Evolutionary conservation across 2,888 invertebrate genomes (phyloP), one percentile per base, ranked within the genome.

Genomic region (Caenorhabditis uteleia): DNA sequence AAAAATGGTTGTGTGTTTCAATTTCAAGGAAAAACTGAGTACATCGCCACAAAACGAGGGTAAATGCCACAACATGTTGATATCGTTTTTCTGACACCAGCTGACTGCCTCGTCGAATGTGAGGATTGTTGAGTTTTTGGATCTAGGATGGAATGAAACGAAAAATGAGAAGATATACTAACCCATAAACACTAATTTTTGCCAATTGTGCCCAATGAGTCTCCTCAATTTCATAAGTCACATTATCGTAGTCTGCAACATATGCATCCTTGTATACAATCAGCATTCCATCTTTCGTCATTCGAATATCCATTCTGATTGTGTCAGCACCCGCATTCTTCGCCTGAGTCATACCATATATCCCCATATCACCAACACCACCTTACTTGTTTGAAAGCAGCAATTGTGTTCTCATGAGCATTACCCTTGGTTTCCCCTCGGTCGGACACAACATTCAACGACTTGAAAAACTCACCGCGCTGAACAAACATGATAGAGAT

Each of bases 41-140:
- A 62, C 62, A 31, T 57, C 53, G 27, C 18, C 7, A 8, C 44
- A 57, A 14, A 20, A 62, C 4, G 10, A 7, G 2, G 57, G 64
- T 46, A 64, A 42, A 14, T 54, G 44, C 64, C 53, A 58, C 0
- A 64, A 31, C 64, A 64, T 64, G n/a, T 58, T 64, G 45, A 64
- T 58, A 7, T 49, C 50, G 49, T 64, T 58, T 3, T 29, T 33
- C 31, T 54, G 31, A 23, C 54, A 53, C 64, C 64, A 64, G 12
- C 39, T 26, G 2, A 64, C 49, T 2, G 64, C 64, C 14, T 64
- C 58, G 6, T 64, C 64, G 14, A 64, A 64, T 8, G 40, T 18
- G 6, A 64, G 25, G 36, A 64, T 48, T 0, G 47, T 44, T 8
- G 47, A 51, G 23, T 64, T 58, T 20, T 23, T 29, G 1, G 50